Percentiles rank a stretch among this genome's conserved stretches.
Conservation (phyloP, 2,113 vertebrate species). For the Mastomys natalensis region DNA sequence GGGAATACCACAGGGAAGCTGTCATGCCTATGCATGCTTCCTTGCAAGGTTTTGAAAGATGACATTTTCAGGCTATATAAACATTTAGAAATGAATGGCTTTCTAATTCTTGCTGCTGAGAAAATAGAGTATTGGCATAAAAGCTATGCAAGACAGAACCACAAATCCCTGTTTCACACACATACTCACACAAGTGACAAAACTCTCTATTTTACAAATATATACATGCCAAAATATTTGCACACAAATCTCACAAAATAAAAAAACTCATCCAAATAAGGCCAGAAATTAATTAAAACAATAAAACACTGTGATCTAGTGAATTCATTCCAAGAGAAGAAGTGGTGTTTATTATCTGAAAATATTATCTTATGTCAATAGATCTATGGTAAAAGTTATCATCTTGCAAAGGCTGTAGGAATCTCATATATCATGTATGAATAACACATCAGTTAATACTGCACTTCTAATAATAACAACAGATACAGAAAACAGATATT, state of each 20-base stretch:
- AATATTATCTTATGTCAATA: not conserved
- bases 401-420: not conserved
- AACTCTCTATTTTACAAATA: not conserved
- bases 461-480: not conserved
- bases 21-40: not conserved
- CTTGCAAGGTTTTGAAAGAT: not conserved
- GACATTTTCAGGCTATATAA: not conserved
- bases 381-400: not conserved
- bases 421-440: not conserved
- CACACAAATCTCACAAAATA: not conserved
- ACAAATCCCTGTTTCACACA: not conserved
- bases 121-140: not conserved
- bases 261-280: conserved; percentile 7
- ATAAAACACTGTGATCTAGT: not conserved
- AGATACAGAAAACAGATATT: not conserved
- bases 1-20: not conserved
- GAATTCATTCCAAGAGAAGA: conserved; percentile 23
- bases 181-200: not conserved
- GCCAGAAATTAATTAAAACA: not conserved
- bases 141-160: not conserved
- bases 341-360: conserved; percentile 19
- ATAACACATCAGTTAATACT: not conserved
- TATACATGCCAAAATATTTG: not conserved
- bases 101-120: not conserved
- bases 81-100: not conserved